Percentiles rank a stretch among this genome's conserved stretches.
phyloP scores from a whole-genome alignment of 2,797 vertebrate species.

The Adelosebastes latens region DNA sequence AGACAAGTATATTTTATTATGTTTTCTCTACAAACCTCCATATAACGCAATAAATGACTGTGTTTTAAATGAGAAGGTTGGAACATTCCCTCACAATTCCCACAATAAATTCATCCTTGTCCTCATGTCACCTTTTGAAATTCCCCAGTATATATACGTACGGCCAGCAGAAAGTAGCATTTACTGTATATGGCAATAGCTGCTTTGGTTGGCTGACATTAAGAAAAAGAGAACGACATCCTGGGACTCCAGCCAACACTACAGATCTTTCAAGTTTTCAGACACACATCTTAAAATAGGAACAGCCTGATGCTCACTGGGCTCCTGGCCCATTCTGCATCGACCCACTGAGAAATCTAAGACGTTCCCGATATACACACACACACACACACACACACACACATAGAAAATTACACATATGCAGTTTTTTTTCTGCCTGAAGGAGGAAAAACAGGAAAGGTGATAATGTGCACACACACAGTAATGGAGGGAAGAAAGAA shows the following conservation, averaged over 20 bases:
- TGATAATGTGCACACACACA: constrained; percentile 10
- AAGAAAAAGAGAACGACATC: constrained; percentile 1
- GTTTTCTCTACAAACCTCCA: too few species aligned
- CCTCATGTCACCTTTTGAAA: not conserved
- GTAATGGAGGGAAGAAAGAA: constrained; percentile 11
- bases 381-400: constrained; percentile 28
- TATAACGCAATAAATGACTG: not conserved
- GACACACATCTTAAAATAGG: constrained; percentile 57
- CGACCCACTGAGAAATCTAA: constrained; percentile 50
- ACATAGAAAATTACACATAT: constrained; percentile 20
- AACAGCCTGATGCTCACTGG: constrained; percentile 34
- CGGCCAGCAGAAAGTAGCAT: not conserved
- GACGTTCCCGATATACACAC: constrained; percentile 17
- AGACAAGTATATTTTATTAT: too few species aligned
- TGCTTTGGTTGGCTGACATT: constrained; percentile 9
- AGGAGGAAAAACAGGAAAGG: constrained; percentile 17
- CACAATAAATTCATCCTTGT: not conserved
- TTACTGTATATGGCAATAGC: not conserved
- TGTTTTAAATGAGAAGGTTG: not conserved
- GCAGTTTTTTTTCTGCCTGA: constrained; percentile 17
- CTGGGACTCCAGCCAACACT: constrained; percentile 1
- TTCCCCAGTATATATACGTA: not conserved
- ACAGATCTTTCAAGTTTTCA: constrained; percentile 35
- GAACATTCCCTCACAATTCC: not conserved
- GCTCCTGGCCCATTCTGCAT: constrained; percentile 35